phyloP scores from a whole-genome alignment of 2,113 vertebrate genomes.

The Melanocharis versteri region DNA sequence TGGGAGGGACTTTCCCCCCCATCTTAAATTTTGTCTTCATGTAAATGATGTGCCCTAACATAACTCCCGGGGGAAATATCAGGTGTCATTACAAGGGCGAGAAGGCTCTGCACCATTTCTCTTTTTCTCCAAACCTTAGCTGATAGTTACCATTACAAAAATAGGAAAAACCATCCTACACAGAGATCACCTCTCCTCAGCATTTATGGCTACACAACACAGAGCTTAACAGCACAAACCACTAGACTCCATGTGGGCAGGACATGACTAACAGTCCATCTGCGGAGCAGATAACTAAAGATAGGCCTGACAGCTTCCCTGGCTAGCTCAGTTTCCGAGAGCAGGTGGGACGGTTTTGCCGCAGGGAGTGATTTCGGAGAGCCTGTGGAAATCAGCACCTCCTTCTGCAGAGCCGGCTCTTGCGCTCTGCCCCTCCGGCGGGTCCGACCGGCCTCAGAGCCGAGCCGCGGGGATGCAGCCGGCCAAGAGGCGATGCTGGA shows the following conservation, averaged over 20 bases:
- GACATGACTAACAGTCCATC: slow-evolving; percentile 27
- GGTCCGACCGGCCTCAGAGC: neutral
- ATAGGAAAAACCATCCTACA: neutral
- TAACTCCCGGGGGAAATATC: neutral
- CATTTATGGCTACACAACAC: neutral
- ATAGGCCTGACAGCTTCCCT: neutral
- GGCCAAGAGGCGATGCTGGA: neutral
- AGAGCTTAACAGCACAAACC: neutral
- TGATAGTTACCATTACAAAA: neutral
- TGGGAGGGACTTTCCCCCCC: neutral
- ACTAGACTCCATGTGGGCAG: slow-evolving; percentile 31
- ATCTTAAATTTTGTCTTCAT: neutral
- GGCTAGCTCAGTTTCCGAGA: neutral
- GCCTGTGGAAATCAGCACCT: neutral
- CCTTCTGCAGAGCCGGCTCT: neutral
- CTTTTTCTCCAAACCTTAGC: neutral
- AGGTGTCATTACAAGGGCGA: neutral
- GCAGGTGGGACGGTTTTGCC: neutral
- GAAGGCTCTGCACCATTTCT: neutral
- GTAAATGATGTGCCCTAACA: neutral
- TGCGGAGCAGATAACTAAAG: neutral
- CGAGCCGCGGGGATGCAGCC: accelerated
- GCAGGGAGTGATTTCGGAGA: neutral
- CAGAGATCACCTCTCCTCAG: neutral
- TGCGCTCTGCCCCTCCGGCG: neutral